phyloP scores from a whole-genome alignment of 1,140 invertebrate genomes.

The Drosophila pruinosa region DNA sequence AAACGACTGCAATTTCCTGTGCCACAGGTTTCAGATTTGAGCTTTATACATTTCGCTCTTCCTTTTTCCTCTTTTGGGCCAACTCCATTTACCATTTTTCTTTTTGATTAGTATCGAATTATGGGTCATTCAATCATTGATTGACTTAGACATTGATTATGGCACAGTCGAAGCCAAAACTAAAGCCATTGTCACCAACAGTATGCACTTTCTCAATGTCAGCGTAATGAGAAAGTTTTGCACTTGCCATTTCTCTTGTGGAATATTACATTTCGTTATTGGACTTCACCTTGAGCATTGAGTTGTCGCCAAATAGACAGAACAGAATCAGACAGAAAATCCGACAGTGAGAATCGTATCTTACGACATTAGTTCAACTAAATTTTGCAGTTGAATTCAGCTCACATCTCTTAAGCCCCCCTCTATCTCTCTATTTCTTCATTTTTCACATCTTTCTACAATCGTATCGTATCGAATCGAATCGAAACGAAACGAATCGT shows the following conservation, averaged over 20 bases:
- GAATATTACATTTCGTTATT: slow-evolving; percentile 13
- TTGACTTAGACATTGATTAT: background rate
- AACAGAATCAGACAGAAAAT: slow-evolving; percentile 48
- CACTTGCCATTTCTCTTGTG: slow-evolving; percentile 51
- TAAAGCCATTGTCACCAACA: slow-evolving; percentile 2
- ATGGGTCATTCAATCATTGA: slow-evolving; percentile 32
- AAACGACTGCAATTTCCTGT: slow-evolving; percentile 58
- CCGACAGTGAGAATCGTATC: background rate
- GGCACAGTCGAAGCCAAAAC: background rate
- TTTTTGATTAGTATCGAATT: slow-evolving; percentile 51
- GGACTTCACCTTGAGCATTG: slow-evolving; percentile 28
- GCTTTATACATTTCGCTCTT: slow-evolving; percentile 3
- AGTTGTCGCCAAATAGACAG: slow-evolving; percentile 53
- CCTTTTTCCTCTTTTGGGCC: background rate
- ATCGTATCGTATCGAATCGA: slow-evolving; percentile 1
- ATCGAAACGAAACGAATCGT: slow-evolving; percentile 5
- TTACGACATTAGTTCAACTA: slow-evolving; percentile 65
- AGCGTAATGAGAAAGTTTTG: slow-evolving; percentile 56
- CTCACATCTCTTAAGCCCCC: slow-evolving; percentile 7
- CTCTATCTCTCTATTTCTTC: background rate
- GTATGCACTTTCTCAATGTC: slow-evolving; percentile 58
- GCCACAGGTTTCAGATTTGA: slow-evolving; percentile 27
- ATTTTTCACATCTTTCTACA: background rate
- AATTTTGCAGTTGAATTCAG: slow-evolving; percentile 43
- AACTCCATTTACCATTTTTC: background rate